Percentiles rank a stretch among this genome's conserved stretches.
These are phyloP conservation scores for Amiota mariae DNA, from an alignment of 2,888 invertebrate species.

Conservation along the genomic window DNA sequence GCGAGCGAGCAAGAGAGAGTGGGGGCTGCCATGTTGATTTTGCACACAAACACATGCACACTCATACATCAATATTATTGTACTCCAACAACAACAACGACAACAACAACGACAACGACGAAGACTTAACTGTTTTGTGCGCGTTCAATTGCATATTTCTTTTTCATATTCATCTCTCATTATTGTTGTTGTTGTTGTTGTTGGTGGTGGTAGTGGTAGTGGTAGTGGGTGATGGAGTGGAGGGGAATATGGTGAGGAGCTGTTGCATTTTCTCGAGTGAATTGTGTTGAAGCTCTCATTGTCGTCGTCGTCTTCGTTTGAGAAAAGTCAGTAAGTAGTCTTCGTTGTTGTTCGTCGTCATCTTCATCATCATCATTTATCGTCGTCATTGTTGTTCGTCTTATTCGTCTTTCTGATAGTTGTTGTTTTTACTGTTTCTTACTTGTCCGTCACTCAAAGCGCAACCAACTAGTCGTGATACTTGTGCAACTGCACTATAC, in stretches of 20 bases:
- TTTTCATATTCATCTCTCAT: neutral
- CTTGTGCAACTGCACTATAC: neutral
- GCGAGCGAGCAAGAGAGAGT: conserved; percentile 1
- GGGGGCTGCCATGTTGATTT: conserved; percentile 41
- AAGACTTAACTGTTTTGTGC: conserved; percentile 17
- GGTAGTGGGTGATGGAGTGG: neutral
- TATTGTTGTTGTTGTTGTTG: neutral
- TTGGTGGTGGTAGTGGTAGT: neutral
- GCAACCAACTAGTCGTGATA: neutral
- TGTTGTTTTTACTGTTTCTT: neutral
- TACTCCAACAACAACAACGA: neutral
- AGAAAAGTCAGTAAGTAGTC: too few species aligned
- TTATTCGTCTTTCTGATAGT: neutral
- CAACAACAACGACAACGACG: conserved; percentile 6
- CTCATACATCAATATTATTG: neutral
- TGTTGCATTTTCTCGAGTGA: conserved; percentile 10
- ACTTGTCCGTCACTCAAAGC: conserved; percentile 10
- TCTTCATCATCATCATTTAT: neutral
- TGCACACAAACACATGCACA: conserved; percentile 20
- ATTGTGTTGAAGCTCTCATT: conserved; percentile 49
- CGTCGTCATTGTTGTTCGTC: conserved; percentile 21
- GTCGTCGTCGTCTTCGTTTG: neutral
- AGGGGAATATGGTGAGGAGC: neutral
- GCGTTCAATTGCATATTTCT: neutral
- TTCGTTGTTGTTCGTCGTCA: conserved; percentile 52